Evolutionary conservation across 2,888 invertebrate species (phyloP), one percentile per base, ranked within the genome.

Genomic region (Macrosoma leucophasiata): DNA sequence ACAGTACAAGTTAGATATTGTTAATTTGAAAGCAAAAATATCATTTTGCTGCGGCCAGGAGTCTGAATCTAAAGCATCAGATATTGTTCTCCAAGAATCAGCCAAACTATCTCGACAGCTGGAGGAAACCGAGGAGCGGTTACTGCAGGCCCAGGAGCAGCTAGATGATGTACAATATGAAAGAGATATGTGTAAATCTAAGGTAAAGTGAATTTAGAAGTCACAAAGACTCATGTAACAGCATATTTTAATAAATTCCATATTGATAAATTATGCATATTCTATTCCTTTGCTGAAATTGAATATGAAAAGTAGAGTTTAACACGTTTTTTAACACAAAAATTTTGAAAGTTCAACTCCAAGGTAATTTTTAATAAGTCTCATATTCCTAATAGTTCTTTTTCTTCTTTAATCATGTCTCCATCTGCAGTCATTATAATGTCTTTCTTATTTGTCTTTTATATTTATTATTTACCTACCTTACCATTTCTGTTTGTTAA

Each of bases 151-250:
- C 1, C 84, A 87, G 43, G 67, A 62, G 26, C 85, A 86, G 46
- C 56, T 88, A 9, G 84, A 85, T n/a, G 78, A 86, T 33, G 57
- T 86, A 1, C 70, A 74, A 30, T 73, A 75, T 33, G 87, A 88
- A 22, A 82, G 86, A 30, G 86, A 88, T 33, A 47, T 55, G 1
- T 70, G 82, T 26, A 77, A 68, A 29, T 60, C 76, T 29, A 86
- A 82, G 75, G 82, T 82, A 22, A 27, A 25, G 7, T 14, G 11
- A 7, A 24, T 24, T 22, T 8, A 6, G 6, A n/a, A n/a, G n/a
- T n/a, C n/a, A n/a, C n/a, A n/a, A n/a, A n/a, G n/a, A n/a, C n/a
- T n/a, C n/a, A n/a, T n/a, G n/a, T n/a, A n/a, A n/a, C n/a, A n/a
- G n/a, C n/a, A n/a, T n/a, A n/a, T n/a, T n/a, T n/a, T n/a, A n/a